Percentiles rank a stretch among this genome's conserved stretches.
Evolutionary conservation across 2,888 invertebrate species (phyloP).

Genomic region (Petrophora chlorosata): DNA sequence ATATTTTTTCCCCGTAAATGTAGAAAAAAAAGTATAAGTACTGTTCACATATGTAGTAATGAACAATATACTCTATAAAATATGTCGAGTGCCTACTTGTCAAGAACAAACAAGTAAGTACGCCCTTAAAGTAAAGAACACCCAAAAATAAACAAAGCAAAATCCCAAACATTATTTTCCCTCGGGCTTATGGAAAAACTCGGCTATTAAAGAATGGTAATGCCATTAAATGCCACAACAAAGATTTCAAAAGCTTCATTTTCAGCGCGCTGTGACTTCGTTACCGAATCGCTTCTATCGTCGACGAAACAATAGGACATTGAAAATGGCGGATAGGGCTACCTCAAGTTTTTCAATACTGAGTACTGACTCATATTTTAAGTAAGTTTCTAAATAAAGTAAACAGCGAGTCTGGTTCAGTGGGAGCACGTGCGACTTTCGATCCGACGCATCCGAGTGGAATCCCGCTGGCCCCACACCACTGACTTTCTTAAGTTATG

Average conservation of each 20-base stretch:
- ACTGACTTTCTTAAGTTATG: too few species aligned
- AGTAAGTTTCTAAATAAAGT: too few species aligned
- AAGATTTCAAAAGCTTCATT: slow-evolving; percentile 28
- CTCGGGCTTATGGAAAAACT: slow-evolving; percentile 11
- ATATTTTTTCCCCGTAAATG: too few species aligned
- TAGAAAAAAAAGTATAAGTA: too few species aligned
- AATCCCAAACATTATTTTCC: slow-evolving; percentile 31
- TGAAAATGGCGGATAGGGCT: slow-evolving; percentile 37
- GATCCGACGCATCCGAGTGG: too few species aligned
- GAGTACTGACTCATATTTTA: neutral
- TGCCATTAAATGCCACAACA: slow-evolving; percentile 27
- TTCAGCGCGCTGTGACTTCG: slow-evolving; percentile 17
- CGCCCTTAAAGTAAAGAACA: neutral
- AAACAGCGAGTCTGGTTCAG: too few species aligned
- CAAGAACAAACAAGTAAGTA: too few species aligned
- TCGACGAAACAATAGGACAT: slow-evolving; percentile 32
- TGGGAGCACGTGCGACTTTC: too few species aligned
- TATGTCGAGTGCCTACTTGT: too few species aligned
- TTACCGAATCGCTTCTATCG: slow-evolving; percentile 28
- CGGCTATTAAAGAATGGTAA: slow-evolving; percentile 23
- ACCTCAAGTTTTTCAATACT: neutral
- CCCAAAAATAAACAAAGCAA: neutral
- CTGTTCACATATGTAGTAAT: too few species aligned
- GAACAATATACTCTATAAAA: too few species aligned
- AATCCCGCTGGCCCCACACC: too few species aligned